Evolutionary conservation across 2,888 invertebrate species (phyloP).

Genomic region (Ophion costatus): DNA sequence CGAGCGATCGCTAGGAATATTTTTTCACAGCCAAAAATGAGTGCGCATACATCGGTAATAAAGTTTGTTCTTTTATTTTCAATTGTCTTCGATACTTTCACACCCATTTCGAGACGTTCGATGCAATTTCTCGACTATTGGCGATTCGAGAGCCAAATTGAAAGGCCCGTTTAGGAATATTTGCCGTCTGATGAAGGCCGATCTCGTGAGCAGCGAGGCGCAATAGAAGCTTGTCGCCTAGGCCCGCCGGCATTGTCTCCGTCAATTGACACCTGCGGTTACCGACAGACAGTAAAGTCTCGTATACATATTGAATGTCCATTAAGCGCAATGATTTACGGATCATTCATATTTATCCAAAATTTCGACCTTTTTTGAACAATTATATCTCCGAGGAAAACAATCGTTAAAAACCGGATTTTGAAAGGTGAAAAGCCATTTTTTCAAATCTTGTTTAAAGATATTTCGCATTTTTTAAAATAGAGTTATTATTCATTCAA

Average conservation of each 20-base stretch:
- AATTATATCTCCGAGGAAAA: too few relatives aligned
- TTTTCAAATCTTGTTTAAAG: too few relatives aligned
- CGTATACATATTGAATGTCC: background rate
- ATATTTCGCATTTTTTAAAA: too few relatives aligned
- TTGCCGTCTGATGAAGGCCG: slow-evolving; percentile 87
- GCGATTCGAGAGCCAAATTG: slow-evolving; percentile 99
- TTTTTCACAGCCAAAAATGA: too few relatives aligned
- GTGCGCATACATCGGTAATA: too few relatives aligned
- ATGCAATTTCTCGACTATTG: slow-evolving; percentile 94
- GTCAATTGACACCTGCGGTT: slow-evolving; percentile 86
- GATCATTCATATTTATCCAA: too few relatives aligned
- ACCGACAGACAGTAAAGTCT: slow-evolving; percentile 1
- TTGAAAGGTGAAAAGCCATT: too few relatives aligned
- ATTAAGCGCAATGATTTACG: background rate
- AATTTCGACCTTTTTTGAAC: too few relatives aligned
- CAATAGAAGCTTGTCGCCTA: slow-evolving; percentile 97
- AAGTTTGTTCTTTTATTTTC: slow-evolving; percentile 6
- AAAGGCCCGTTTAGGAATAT: slow-evolving; percentile 95
- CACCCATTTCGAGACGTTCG: slow-evolving; percentile 87
- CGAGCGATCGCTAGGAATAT: slow-evolving; percentile 49
- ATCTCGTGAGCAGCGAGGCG: slow-evolving; percentile 89
- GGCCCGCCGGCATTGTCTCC: slow-evolving; percentile 87
- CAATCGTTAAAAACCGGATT: too few relatives aligned
- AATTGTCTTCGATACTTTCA: background rate
- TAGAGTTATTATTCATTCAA: too few relatives aligned